phyloP scores from a whole-genome alignment of 2,888 invertebrate species.

The Ormyrus rosae region DNA sequence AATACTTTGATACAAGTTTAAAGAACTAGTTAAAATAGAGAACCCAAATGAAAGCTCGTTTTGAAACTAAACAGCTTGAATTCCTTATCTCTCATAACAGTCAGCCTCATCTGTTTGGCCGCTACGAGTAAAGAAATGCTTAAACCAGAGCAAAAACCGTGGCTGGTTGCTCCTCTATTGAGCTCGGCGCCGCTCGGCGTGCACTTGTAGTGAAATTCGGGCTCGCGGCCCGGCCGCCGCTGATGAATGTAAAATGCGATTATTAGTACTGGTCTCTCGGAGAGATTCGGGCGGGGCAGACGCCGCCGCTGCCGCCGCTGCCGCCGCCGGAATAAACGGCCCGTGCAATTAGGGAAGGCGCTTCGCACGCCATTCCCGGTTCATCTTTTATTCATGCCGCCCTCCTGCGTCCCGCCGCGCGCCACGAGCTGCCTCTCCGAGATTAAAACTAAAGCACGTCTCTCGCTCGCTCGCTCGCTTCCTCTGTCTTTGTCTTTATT shows the following conservation, averaged over 20 bases:
- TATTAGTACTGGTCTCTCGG: conserved; percentile 61
- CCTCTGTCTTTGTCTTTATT: conserved; percentile 11
- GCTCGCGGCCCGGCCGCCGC: conserved; percentile 7
- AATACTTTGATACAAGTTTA: too few species aligned
- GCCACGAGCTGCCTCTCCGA: conserved; percentile 58
- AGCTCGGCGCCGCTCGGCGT: too few species aligned
- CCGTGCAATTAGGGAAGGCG: conserved; percentile 74
- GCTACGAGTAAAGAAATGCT: too few species aligned
- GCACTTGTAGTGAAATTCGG: too few species aligned
- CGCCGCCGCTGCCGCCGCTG: conserved; percentile 1
- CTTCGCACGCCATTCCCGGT: conserved; percentile 69
- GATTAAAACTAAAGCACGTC: conserved; percentile 71
- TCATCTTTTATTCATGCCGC: conserved; percentile 73
- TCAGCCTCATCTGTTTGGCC: too few species aligned
- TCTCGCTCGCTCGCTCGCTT: conserved; percentile 30
- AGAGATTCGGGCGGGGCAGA: conserved; percentile 28
- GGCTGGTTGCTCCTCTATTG: too few species aligned
- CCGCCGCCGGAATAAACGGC: conserved; percentile 69
- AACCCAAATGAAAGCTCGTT: too few species aligned
- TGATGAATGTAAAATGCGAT: conserved; percentile 66
- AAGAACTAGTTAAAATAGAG: too few species aligned
- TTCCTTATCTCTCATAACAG: too few species aligned
- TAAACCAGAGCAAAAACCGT: too few species aligned
- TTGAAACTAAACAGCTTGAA: too few species aligned
- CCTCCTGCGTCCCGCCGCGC: conserved; percentile 11